Base-by-base conservation (phyloP, 1,140 invertebrate genomes). In the Nymphalis io region DNA sequence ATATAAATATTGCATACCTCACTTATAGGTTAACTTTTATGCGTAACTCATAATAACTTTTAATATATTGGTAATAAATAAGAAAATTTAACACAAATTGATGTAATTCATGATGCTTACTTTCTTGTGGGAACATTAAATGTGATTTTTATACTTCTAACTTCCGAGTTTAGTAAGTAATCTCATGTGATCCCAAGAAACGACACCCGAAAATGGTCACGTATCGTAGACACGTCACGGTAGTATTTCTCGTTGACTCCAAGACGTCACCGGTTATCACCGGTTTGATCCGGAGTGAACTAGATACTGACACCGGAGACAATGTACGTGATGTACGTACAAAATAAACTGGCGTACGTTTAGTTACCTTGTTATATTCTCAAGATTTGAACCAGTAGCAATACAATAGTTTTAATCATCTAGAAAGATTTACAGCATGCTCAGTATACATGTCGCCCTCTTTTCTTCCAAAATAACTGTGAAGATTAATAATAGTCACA, bases 221-320 rank as follows among this genome's bases (percentile, higher is more conserved):
- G 61, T 73, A 62, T 18, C 53, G 60, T 66, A 33, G 57, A 70
- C 68, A 73, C 58, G 72, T 70, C 51, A 53, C 40, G 61, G 21
- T 62, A 62, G 51, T 62, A 58, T 39, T 61, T 62, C 23, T 40
- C 53, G 60, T 27, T 23, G 27, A 62, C 46, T 60, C 60, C 66
- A 59, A 69, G 51, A 69, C 53, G 67, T 69, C 67, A 67, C 59
- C 62, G 59, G 67, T 58, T 73, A 69, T 73, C 72, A 65, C 63
- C 67, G 64, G 62, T 70, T 66, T 67, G 67, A 73, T 65, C 72
- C 72, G 67, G 72, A 62, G 27, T 38, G 61, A 69, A 66, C 72
- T 73, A 63, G 67, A 70, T 69, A 61, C 66, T 55, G 67, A 53
- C 67, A 68, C 46, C 65, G 59, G 46, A 60, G 33, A 60, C 27